These are phyloP conservation scores for Anthopleura sola DNA, from an alignment of 64 coral and sea anemone genomes.

Conservation along the genomic window DNA sequence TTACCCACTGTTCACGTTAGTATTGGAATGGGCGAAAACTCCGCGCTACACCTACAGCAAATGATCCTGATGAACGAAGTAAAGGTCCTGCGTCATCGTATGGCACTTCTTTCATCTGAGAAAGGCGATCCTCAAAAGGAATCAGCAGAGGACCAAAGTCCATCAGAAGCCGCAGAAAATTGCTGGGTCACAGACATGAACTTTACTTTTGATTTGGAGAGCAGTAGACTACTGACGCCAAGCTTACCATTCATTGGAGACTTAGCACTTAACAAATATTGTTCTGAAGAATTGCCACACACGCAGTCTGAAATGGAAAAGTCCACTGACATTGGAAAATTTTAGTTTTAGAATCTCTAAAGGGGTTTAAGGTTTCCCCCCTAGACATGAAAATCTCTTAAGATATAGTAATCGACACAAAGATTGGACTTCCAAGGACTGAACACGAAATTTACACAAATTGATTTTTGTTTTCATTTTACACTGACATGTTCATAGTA, in stretches of 20 bases:
- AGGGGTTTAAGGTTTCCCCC: too few species aligned
- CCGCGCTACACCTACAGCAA: conserved; percentile 79
- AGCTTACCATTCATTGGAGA: conserved; percentile 92
- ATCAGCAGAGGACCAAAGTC: conserved; percentile 12
- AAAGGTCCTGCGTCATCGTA: conserved; percentile 64
- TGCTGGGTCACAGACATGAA: conserved; percentile 31
- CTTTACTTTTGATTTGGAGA: conserved; percentile 64
- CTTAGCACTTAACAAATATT: conserved; percentile 70
- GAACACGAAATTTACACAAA: too few species aligned
- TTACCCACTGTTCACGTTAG: conserved; percentile 86
- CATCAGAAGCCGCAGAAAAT: conserved; percentile 19
- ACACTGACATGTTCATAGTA: too few species aligned
- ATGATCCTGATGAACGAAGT: conserved; percentile 94
- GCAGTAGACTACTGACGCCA: conserved; percentile 79
- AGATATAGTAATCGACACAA: background rate
- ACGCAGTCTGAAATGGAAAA: conserved; percentile 22
- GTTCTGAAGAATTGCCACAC: conserved; percentile 14
- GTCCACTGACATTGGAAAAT: background rate
- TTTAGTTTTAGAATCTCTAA: background rate
- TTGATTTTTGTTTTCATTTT: too few species aligned
- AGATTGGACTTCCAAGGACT: too few species aligned
- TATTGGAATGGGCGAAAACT: conserved; percentile 83
- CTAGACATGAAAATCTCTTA: too few species aligned
- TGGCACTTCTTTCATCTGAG: conserved; percentile 69
- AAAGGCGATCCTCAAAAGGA: conserved; percentile 1